phyloP scores from a whole-genome alignment of 2,113 vertebrate species.

The Ramphastos sulfuratus region DNA sequence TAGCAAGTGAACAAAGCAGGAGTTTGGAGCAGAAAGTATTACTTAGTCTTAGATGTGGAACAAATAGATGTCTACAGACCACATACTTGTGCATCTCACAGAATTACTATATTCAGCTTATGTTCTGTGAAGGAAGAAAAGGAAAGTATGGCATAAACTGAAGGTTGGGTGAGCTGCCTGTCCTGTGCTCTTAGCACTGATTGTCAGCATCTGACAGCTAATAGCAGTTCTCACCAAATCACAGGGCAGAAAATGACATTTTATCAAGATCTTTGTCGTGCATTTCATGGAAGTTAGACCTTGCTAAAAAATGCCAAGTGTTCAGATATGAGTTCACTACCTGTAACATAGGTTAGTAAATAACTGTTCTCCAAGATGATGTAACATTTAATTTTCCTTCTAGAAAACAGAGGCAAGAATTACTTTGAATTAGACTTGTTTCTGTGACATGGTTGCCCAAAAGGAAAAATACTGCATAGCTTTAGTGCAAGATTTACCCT shows the following conservation, averaged over 20 bases:
- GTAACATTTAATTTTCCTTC: not conserved
- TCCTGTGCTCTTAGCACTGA: not conserved
- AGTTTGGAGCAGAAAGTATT: not conserved
- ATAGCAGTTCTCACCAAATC: not conserved
- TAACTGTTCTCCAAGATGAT: not conserved
- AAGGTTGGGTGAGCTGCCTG: not conserved
- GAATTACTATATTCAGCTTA: not conserved
- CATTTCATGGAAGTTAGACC: not conserved
- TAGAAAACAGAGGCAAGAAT: not conserved
- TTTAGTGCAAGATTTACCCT: constrained; percentile 63
- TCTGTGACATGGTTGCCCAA: constrained; percentile 24
- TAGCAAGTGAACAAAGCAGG: not conserved
- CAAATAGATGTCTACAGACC: not conserved
- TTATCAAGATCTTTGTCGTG: not conserved
- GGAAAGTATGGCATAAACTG: not conserved
- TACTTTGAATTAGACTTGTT: constrained; percentile 8
- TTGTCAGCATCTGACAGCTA: not conserved
- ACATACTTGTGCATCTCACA: not conserved
- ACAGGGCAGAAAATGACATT: not conserved
- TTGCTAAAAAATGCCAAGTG: not conserved
- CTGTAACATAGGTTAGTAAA: not conserved
- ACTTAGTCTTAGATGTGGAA: not conserved
- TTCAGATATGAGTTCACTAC: not conserved
- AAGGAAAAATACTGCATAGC: constrained; percentile 45
- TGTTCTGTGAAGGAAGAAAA: not conserved